A percentile compares a stretch with the other conserved stretches of the same genome.
These are phyloP conservation scores for Muntiacus reevesi DNA, from an alignment of 2,113 vertebrate genomes.

Conservation along the genomic window DNA sequence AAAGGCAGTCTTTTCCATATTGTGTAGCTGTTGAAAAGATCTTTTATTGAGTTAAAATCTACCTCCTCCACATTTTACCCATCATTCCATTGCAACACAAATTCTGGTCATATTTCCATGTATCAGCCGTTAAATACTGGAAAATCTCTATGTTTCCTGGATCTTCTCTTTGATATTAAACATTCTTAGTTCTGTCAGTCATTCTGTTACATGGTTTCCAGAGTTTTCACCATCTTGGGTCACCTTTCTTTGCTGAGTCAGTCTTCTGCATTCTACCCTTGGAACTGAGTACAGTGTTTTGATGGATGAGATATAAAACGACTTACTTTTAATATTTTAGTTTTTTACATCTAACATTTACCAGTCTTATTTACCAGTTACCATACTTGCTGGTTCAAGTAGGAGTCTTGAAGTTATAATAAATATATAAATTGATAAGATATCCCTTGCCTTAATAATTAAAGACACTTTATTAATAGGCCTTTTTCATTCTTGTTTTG, in stretches of 20 bases:
- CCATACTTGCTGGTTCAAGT: neutral
- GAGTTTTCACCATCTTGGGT: neutral
- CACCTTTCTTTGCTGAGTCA: neutral
- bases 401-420: neutral
- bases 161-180: slow-evolving; percentile 10
- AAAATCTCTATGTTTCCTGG: neutral
- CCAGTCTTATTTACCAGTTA: neutral
- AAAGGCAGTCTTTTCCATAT: neutral
- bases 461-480: neutral
- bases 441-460: neutral
- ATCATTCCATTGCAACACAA: neutral
- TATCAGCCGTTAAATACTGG: slow-evolving; percentile 6
- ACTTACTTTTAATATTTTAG: slow-evolving; percentile 32
- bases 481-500: neutral
- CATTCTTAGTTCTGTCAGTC: neutral
- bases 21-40: slow-evolving; percentile 3
- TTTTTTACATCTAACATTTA: neutral
- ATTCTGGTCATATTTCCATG: neutral
- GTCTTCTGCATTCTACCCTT: neutral
- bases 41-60: slow-evolving; percentile 21
- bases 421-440: neutral
- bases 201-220: neutral
- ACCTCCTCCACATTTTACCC: neutral
- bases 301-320: slow-evolving; percentile 11
- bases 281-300: slow-evolving; percentile 13